Percentiles rank a stretch among this genome's conserved stretches.
phyloP scores from a whole-genome alignment of 1,140 invertebrate genomes.

The Rhynchophorus ferrugineus region DNA sequence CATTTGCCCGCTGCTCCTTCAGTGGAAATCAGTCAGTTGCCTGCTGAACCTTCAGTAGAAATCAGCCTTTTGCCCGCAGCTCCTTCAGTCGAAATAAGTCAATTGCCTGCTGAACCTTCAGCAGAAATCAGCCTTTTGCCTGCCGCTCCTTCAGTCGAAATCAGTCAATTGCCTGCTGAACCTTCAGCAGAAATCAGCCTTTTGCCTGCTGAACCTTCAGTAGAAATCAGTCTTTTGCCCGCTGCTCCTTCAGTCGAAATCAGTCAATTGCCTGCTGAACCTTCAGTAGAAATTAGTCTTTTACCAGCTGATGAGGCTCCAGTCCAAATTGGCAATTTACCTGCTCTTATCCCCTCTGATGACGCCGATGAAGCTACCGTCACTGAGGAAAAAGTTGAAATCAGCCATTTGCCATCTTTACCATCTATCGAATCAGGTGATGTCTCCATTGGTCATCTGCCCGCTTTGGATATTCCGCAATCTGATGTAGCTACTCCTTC shows the following conservation, averaged over 20 bases:
- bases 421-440: not conserved
- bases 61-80: not conserved
- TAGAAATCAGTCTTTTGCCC: not conserved
- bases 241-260: not conserved
- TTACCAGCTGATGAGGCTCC: slow-evolving; percentile 3
- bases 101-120: not conserved
- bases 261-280: slow-evolving; percentile 1
- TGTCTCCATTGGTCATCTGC: slow-evolving; percentile 2
- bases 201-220: not conserved
- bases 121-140: not conserved
- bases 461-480: not conserved
- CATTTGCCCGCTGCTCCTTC: not conserved
- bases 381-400: not conserved
- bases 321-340: slow-evolving; percentile 1
- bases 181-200: not conserved
- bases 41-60: not conserved
- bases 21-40: not conserved
- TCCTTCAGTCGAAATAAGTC: not conserved
- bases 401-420: slow-evolving; percentile 1
- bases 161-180: not conserved
- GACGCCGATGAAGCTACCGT: not conserved
- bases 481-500: slow-evolving; percentile 5
- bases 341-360: not conserved
- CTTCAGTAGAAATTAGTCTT: not conserved
- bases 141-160: not conserved